A percentile compares a stretch with the other conserved stretches of the same genome.
These are phyloP conservation scores for Abrostola tripartita DNA, from an alignment of 2,888 invertebrate species.

Conservation along the genomic window DNA sequence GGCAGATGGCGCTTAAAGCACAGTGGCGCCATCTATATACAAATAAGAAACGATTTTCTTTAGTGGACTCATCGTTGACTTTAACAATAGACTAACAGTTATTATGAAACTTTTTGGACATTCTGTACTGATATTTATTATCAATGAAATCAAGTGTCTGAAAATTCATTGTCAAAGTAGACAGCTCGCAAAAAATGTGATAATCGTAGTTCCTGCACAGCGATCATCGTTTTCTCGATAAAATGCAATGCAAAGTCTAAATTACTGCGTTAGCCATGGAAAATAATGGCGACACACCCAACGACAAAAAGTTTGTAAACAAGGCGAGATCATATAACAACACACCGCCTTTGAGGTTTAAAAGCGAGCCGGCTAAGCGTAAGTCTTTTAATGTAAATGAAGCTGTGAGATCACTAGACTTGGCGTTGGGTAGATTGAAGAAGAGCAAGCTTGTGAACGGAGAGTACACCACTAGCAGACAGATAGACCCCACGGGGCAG, in stretches of 20 bases:
- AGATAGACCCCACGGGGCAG: slow-evolving; percentile 47
- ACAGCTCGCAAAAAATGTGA: slow-evolving; percentile 44
- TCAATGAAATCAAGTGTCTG: slow-evolving; percentile 13
- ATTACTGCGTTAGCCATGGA: slow-evolving; percentile 71
- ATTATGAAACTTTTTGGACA: slow-evolving; percentile 2
- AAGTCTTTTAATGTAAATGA: slow-evolving; percentile 76
- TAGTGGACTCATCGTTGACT: not conserved
- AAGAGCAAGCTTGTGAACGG: slow-evolving; percentile 75
- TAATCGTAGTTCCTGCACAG: slow-evolving; percentile 21
- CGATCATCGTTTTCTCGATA: slow-evolving; percentile 38
- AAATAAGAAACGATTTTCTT: not conserved
- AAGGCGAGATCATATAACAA: slow-evolving; percentile 70
- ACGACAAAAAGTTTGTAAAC: slow-evolving; percentile 66
- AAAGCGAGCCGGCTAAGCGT: slow-evolving; percentile 68
- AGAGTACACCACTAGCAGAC: slow-evolving; percentile 57
- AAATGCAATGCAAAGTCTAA: slow-evolving; percentile 56
- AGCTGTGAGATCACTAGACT: slow-evolving; percentile 74
- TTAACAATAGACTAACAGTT: not conserved
- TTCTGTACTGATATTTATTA: slow-evolving; percentile 7
- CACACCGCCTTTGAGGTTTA: slow-evolving; percentile 57
- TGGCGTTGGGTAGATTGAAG: slow-evolving; percentile 73
- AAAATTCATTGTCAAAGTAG: slow-evolving; percentile 21
- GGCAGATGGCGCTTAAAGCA: slow-evolving; percentile 25
- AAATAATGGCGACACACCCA: slow-evolving; percentile 60
- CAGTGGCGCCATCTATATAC: slow-evolving; percentile 17